Conservation (phyloP, 2,888 invertebrate species). For the Nasonovia ribisnigri region DNA sequence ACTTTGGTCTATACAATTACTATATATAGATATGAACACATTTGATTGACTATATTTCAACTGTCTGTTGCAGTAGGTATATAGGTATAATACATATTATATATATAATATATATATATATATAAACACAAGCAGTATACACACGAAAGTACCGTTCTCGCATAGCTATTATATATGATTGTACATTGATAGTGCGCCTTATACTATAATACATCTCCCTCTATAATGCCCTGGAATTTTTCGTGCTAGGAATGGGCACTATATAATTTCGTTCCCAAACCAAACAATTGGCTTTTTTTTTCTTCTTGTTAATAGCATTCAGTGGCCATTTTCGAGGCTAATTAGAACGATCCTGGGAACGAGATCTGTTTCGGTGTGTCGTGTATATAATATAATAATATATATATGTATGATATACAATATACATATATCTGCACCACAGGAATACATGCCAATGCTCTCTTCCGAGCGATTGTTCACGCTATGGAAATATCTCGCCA, state of each 20-base stretch:
- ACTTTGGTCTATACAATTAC: neutral
- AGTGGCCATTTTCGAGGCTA: constrained; percentile 56
- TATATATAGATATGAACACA: neutral
- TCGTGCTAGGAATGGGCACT: constrained; percentile 15
- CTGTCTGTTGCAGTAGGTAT: neutral
- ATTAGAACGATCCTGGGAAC: constrained; percentile 63
- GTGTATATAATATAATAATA: neutral
- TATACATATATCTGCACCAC: neutral
- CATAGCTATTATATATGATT: constrained; percentile 46
- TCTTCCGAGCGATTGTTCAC: constrained; percentile 46
- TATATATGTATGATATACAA: neutral
- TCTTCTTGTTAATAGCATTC: constrained; percentile 46
- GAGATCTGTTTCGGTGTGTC: constrained; percentile 48
- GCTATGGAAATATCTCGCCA: constrained; percentile 49
- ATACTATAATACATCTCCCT: constrained; percentile 45
- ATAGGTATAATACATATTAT: neutral
- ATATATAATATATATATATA: no score
- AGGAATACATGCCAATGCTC: constrained; percentile 37
- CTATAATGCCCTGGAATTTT: constrained; percentile 58
- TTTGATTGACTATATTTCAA: constrained; percentile 52
- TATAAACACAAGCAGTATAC: no score
- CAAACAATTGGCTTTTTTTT: constrained; percentile 56
- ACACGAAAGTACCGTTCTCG: constrained; percentile 56
- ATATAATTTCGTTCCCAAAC: constrained; percentile 49
- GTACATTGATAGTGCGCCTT: constrained; percentile 24